These are phyloP conservation scores for Galendromus occidentalis DNA, from an alignment of 1,140 invertebrate species.

Conservation along the genomic window DNA sequence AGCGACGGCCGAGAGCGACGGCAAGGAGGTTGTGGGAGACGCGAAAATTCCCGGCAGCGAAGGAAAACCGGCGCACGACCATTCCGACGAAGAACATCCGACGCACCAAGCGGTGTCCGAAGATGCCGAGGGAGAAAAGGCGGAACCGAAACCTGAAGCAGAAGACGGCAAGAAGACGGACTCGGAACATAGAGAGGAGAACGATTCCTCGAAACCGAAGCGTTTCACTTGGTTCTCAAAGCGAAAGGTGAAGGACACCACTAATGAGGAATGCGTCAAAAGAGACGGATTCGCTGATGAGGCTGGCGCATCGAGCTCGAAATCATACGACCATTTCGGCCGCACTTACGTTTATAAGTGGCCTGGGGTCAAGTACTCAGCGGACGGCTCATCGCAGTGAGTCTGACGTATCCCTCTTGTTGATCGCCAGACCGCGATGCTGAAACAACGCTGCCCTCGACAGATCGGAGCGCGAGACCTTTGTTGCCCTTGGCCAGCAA, in stretches of 20 bases:
- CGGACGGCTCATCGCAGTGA: no score
- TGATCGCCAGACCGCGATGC: no score
- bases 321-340: slow-evolving; percentile 5
- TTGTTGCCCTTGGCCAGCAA: no score
- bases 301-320: background rate
- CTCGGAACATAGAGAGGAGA: background rate
- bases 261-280: slow-evolving; percentile 59
- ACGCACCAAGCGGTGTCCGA: no score
- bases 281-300: slow-evolving; percentile 1
- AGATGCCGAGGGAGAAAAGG: no score
- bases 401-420: no score
- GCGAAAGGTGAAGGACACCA: slow-evolving; percentile 23
- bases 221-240: no score
- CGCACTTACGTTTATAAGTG: background rate
- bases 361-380: background rate
- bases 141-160: background rate
- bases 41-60: no score
- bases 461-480: no score
- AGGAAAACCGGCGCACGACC: no score
- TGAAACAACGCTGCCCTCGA: no score
- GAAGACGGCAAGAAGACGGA: background rate
- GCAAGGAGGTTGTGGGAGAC: background rate
- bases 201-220: background rate
- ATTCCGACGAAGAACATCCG: no score
- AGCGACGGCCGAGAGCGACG: background rate